Percentiles rank a stretch among this genome's conserved stretches.
These are phyloP conservation scores for Argyrosomus japonicus DNA, from an alignment of 2,113 vertebrate species.

Conservation along the genomic window DNA sequence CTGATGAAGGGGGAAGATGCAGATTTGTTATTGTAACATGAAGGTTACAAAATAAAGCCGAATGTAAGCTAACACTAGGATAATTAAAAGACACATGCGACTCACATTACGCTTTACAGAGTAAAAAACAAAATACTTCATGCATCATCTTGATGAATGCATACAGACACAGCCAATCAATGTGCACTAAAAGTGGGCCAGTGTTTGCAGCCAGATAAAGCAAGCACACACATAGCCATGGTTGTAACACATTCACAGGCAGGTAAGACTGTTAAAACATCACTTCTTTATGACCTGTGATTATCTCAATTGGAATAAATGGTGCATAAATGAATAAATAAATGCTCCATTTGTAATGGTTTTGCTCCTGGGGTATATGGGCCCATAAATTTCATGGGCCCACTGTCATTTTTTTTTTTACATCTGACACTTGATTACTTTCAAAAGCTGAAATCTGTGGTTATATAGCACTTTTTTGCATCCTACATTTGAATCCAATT, in stretches of 20 bases:
- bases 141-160: background rate
- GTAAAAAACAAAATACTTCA: background rate
- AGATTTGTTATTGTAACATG: background rate
- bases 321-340: background rate
- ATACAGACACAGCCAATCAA: slow-evolving; percentile 14
- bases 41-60: background rate
- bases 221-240: background rate
- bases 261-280: slow-evolving; percentile 25
- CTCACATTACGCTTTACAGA: background rate
- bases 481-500: slow-evolving; percentile 6
- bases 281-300: slow-evolving; percentile 19
- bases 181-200: slow-evolving; percentile 2
- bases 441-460: slow-evolving; percentile 17
- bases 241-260: background rate
- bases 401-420: slow-evolving; percentile 17
- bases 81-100: background rate
- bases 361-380: slow-evolving; percentile 11
- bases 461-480: background rate
- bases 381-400: slow-evolving; percentile 12
- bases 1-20: background rate
- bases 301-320: slow-evolving; percentile 53
- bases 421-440: slow-evolving; percentile 22
- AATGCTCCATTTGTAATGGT: slow-evolving; percentile 22
- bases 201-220: slow-evolving; percentile 15
- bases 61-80: background rate